Conservation (phyloP, 1,140 invertebrate genomes). For the Panulirus ornatus region DNA sequence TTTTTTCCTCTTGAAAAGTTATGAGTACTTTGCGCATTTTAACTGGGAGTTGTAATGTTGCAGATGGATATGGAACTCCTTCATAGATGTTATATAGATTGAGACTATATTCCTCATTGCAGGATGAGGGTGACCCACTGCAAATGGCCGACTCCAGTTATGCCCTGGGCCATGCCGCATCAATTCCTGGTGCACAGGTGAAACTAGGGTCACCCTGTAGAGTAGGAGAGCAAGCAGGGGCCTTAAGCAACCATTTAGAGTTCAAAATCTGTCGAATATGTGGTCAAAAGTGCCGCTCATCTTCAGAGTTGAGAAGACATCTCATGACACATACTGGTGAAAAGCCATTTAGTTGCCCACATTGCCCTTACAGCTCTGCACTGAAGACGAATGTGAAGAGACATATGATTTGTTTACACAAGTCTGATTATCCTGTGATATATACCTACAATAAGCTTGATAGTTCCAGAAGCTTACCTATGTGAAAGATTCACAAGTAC, state of each 20-base stretch:
- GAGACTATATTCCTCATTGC: constrained; percentile 56
- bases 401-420: constrained; percentile 50
- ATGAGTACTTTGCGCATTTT: too few species aligned
- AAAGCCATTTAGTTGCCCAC: constrained; percentile 62
- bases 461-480: background rate
- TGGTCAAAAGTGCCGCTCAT: constrained; percentile 40
- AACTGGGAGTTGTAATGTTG: background rate
- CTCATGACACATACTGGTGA: constrained; percentile 71
- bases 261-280: constrained; percentile 33
- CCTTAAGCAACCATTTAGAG: background rate
- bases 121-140: constrained; percentile 49
- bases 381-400: constrained; percentile 60
- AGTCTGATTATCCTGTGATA: constrained; percentile 23
- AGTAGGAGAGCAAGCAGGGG: background rate
- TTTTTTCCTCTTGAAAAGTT: too few species aligned
- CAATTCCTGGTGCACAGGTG: constrained; percentile 19
- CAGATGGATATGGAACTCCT: background rate
- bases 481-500: too few species aligned
- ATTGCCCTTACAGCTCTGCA: constrained; percentile 60
- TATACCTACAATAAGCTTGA: background rate
- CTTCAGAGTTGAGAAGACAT: constrained; percentile 64
- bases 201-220: constrained; percentile 43
- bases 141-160: constrained; percentile 33
- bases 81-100: constrained; percentile 12
- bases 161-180: constrained; percentile 19